These are phyloP conservation scores for Hybos culiciformis DNA, from an alignment of 2,888 invertebrate genomes.

Conservation along the genomic window DNA sequence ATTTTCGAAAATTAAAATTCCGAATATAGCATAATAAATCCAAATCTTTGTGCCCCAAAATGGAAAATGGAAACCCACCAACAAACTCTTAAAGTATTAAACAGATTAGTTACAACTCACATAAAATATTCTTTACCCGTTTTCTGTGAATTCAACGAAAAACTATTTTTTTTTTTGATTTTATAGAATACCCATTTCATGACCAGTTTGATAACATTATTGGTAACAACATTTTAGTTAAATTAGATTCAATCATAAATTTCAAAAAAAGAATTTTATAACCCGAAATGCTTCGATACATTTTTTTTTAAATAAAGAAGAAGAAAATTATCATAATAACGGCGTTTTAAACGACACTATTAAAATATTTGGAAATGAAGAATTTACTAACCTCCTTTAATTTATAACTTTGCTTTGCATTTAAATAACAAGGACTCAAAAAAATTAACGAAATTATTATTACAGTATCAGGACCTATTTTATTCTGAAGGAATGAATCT, in stretches of 20 bases:
- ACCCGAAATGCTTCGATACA: neutral
- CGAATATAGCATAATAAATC: neutral
- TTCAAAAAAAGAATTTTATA: neutral
- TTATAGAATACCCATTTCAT: neutral
- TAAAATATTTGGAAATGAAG: no score
- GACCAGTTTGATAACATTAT: neutral
- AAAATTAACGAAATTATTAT: neutral
- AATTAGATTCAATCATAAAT: neutral
- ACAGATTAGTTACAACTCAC: neutral
- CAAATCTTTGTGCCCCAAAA: neutral
- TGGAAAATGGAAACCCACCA: neutral
- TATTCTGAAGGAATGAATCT: constrained; percentile 5
- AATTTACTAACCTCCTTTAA: neutral
- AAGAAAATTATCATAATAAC: neutral
- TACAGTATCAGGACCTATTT: constrained; percentile 6
- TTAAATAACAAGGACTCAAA: neutral
- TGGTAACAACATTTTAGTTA: neutral
- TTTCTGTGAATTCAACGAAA: neutral
- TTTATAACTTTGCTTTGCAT: neutral
- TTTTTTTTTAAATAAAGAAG: neutral
- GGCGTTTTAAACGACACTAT: neutral
- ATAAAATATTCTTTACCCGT: neutral
- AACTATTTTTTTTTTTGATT: neutral
- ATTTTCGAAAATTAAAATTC: neutral
- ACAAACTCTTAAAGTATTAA: neutral